A percentile compares a stretch with the other conserved stretches of the same genome.
Conservation (phyloP, 2,113 vertebrate genomes). For the Diphyllodes magnificus region DNA sequence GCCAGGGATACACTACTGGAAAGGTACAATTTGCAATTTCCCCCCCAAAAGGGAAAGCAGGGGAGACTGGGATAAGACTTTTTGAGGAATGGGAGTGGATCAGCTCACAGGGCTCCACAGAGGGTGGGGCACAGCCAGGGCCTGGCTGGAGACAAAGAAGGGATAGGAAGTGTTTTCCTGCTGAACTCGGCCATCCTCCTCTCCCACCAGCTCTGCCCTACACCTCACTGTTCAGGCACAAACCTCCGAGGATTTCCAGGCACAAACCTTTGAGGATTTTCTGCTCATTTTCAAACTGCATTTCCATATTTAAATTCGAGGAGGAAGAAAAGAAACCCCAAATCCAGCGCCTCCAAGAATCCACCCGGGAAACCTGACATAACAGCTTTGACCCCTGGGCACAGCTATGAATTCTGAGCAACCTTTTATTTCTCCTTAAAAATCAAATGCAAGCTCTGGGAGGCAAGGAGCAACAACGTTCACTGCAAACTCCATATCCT, state of each 20-base stretch:
- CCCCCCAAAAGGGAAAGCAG: background rate
- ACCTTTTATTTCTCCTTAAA: constrained; percentile 5
- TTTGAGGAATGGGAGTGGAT: background rate
- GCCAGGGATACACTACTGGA: background rate
- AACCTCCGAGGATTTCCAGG: background rate
- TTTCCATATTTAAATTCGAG: background rate
- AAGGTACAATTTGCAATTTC: background rate
- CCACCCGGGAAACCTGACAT: background rate
- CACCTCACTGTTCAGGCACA: background rate
- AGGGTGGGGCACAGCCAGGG: background rate
- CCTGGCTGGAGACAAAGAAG: background rate
- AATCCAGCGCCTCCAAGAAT: background rate
- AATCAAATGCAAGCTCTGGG: background rate
- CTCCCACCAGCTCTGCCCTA: background rate
- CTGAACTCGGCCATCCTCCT: background rate
- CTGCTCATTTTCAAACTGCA: background rate
- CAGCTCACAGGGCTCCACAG: fast-evolving
- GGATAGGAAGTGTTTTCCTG: background rate
- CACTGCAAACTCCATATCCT: background rate
- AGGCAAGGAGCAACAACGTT: background rate
- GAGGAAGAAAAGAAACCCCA: background rate
- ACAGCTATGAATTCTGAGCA: background rate
- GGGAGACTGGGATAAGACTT: background rate
- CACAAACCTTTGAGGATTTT: background rate
- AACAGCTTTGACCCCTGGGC: background rate